Evolutionary conservation across 2,113 vertebrate species (phyloP).

Genomic region (Salminus brasiliensis): DNA sequence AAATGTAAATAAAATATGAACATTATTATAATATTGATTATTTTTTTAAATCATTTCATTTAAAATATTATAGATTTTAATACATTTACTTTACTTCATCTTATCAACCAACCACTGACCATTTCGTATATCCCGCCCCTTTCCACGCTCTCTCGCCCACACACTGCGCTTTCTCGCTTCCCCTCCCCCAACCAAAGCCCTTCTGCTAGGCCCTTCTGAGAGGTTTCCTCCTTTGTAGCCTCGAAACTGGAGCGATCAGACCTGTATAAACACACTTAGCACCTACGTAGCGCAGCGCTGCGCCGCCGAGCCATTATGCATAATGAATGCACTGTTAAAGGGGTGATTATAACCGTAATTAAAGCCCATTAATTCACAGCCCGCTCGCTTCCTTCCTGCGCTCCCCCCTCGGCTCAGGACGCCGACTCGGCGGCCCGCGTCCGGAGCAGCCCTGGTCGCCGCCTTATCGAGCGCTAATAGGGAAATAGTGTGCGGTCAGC

Average conservation of each 20-base stretch:
- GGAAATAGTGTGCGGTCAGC: constrained; percentile 49
- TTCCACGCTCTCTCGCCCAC: neutral
- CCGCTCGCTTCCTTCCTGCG: constrained; percentile 21
- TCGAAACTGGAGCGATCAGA: constrained; percentile 26
- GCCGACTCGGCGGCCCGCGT: neutral
- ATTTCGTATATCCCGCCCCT: no score
- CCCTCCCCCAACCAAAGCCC: neutral
- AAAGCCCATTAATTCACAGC: constrained; percentile 35
- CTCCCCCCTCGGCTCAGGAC: neutral
- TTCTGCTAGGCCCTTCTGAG: neutral
- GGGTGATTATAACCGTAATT: constrained; percentile 51
- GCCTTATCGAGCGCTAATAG: constrained; percentile 42
- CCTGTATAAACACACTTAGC: constrained; percentile 21
- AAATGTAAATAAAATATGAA: no score
- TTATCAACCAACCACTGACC: neutral
- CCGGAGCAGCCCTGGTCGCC: neutral
- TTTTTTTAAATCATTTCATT: no score
- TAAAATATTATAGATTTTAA: no score
- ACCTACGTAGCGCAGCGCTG: neutral
- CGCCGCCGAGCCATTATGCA: constrained; percentile 44
- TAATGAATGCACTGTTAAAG: constrained; percentile 25
- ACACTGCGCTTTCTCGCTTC: neutral
- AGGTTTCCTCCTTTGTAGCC: neutral
- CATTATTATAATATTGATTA: no score
- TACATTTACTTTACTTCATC: no score